Conservation (phyloP, 2,888 invertebrate species). For the Pyrochroa serraticornis region DNA sequence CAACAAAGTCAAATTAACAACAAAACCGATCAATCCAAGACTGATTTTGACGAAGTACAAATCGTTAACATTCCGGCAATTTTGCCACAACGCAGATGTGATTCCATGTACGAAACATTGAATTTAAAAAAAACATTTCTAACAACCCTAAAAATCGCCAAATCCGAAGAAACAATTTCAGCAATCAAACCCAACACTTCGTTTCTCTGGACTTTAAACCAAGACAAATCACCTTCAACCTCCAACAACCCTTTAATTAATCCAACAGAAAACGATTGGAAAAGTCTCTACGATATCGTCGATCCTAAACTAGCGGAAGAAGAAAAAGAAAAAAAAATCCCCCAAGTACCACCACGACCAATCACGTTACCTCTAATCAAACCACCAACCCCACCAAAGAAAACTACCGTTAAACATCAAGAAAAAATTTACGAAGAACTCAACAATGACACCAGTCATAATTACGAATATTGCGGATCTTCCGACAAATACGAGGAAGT, state of each 20-base stretch:
- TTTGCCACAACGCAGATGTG: constrained; percentile 45
- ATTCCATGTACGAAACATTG: constrained; percentile 49
- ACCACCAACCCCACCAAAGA: constrained; percentile 28
- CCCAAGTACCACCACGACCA: constrained; percentile 32
- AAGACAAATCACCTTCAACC: constrained; percentile 33
- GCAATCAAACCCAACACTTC: constrained; percentile 68
- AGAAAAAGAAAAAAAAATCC: background rate
- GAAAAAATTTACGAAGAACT: constrained; percentile 47
- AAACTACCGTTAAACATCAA: constrained; percentile 29
- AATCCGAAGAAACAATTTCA: constrained; percentile 33
- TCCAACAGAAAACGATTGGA: constrained; percentile 28
- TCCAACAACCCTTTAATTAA: background rate
- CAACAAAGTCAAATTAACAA: too few species aligned
- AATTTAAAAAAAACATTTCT: constrained; percentile 38
- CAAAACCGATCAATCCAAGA: constrained; percentile 19
- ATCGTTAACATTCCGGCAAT: constrained; percentile 48
- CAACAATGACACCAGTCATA: constrained; percentile 37
- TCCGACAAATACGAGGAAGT: constrained; percentile 54
- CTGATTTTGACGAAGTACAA: constrained; percentile 40
- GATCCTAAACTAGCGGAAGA: constrained; percentile 25
- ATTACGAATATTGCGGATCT: constrained; percentile 62
- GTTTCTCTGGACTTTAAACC: constrained; percentile 67
- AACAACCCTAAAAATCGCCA: constrained; percentile 29
- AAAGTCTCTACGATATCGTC: constrained; percentile 41
- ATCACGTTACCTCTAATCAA: background rate